phyloP scores from a whole-genome alignment of 2,113 vertebrate genomes.

The Monarcha castaneiventris region DNA sequence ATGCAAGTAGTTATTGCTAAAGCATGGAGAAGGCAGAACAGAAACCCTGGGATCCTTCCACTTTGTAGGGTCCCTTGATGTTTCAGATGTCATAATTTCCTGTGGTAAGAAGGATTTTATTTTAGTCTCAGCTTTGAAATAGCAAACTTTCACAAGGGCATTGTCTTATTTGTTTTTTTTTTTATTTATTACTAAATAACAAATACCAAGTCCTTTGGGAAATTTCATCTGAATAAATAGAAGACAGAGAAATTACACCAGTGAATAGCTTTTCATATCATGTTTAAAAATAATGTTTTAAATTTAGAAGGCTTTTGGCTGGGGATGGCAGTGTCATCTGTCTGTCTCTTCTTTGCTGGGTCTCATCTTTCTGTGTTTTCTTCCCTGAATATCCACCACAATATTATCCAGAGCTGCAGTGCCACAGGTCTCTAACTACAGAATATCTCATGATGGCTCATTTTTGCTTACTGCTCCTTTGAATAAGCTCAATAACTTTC shows the following conservation, averaged over 20 bases:
- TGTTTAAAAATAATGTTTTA: neutral
- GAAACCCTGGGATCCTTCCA: neutral
- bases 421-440: neutral
- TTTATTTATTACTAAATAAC: neutral
- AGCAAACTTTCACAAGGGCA: neutral
- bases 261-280: neutral
- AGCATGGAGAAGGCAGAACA: neutral
- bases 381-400: neutral
- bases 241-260: neutral
- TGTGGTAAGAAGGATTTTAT: neutral
- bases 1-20: neutral
- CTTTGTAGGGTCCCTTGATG: neutral
- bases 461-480: neutral
- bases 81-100: neutral
- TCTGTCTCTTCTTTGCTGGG: neutral
- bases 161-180: neutral
- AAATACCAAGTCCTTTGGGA: neutral
- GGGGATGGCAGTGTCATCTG: neutral
- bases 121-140: neutral
- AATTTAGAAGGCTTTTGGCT: neutral
- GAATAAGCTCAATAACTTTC: neutral
- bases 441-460: fast-evolving
- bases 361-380: neutral
- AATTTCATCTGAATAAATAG: neutral
- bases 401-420: neutral